phyloP scores from a whole-genome alignment of 2,888 invertebrate species.

The Acrobasis consociella region DNA sequence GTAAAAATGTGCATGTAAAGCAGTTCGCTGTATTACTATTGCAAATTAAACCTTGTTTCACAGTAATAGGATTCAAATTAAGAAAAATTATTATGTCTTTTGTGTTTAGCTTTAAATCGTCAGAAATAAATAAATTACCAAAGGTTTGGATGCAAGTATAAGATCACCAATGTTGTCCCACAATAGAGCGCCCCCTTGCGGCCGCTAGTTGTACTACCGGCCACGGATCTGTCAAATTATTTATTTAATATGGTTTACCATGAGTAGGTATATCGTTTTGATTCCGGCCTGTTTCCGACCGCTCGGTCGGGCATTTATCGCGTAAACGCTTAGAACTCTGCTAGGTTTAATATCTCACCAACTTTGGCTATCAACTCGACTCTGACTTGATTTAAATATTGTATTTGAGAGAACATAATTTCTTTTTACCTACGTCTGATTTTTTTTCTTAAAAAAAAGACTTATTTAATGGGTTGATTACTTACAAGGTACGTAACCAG shows the following conservation, averaged over 20 bases:
- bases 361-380: background rate
- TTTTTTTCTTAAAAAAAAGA: too few species aligned
- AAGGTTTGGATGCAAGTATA: background rate
- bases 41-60: background rate
- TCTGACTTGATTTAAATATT: background rate
- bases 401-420: background rate
- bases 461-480: too few species aligned
- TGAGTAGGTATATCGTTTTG: background rate
- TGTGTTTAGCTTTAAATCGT: background rate
- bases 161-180: background rate
- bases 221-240: slow-evolving; percentile 12
- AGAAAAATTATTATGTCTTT: too few species aligned
- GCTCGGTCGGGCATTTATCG: slow-evolving; percentile 1
- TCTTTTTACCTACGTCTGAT: too few species aligned
- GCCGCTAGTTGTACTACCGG: slow-evolving; percentile 16
- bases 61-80: background rate
- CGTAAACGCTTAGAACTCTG: slow-evolving; percentile 3
- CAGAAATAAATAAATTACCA: background rate
- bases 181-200: slow-evolving; percentile 15
- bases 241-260: slow-evolving; percentile 12
- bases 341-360: background rate
- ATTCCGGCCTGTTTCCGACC: background rate
- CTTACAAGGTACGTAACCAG: too few species aligned
- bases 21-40: background rate
- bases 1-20: background rate